Conservation (phyloP, 37 sponge, comb jelly and placozoan species). For the Mnemiopsis leidyi region DNA sequence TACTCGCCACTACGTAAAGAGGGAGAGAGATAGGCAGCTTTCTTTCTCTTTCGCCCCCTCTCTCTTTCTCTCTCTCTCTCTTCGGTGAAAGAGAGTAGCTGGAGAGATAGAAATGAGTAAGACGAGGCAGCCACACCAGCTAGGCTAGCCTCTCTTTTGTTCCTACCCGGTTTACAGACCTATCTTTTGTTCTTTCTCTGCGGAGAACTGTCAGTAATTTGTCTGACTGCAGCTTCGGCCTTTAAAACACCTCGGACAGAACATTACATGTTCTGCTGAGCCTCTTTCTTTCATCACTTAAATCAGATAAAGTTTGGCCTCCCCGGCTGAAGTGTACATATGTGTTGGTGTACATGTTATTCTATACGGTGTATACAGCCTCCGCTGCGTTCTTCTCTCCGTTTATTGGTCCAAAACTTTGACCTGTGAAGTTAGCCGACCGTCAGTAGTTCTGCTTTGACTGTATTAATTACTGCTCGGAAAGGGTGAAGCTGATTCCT, state of each 20-base stretch:
- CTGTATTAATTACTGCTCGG: neutral
- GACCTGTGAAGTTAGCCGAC: neutral
- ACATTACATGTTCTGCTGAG: neutral
- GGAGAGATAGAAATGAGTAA: too few relatives aligned
- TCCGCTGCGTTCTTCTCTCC: too few relatives aligned
- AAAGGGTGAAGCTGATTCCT: too few relatives aligned
- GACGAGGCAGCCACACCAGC: too few relatives aligned
- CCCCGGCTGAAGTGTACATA: neutral
- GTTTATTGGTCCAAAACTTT: too few relatives aligned
- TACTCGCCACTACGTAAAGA: too few relatives aligned
- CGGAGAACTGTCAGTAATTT: neutral
- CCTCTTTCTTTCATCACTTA: neutral
- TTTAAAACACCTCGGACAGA: neutral
- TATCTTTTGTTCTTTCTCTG: neutral
- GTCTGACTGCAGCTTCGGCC: neutral
- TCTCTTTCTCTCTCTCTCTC: too few relatives aligned
- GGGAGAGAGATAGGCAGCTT: too few relatives aligned
- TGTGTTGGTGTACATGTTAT: neutral
- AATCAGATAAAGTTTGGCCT: neutral
- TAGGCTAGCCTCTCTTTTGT: neutral
- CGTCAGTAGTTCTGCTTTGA: neutral
- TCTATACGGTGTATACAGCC: neutral
- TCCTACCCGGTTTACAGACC: neutral
- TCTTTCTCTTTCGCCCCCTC: too few relatives aligned
- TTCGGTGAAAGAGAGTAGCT: too few relatives aligned